Evolutionary conservation across 2,797 vertebrate genomes (phyloP), one percentile per base, ranked within the genome.

Genomic region (Avahi laniger): DNA sequence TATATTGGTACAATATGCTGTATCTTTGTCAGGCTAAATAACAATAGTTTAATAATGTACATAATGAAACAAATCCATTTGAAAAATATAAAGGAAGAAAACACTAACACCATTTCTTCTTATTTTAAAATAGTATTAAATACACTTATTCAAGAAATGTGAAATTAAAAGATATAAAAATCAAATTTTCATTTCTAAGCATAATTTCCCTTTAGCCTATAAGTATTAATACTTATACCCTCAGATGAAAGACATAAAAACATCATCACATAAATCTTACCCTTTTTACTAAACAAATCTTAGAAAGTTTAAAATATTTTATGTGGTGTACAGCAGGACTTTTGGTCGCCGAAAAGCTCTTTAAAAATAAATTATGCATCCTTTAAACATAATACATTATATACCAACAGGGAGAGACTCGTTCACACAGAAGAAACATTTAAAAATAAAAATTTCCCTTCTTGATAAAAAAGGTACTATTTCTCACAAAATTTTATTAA

Each of bases 31-130:
- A 67, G 81, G 26, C 9, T 85, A 85, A 96, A n/a, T 75, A 89
- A 52, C 30, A 65, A 91, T 24, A 93, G 67, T 76, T 65, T 82
- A 76, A 82, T 10, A 88, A 80, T 61, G 11, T 48, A 50, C 48
- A 65, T 94, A 90, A 65, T 41, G 8, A 96, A 93, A 50, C 28
- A 78, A 91, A 75, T 41, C 46, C 33, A 93, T 28, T 72, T 96
- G 11, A 50, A 81, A 93, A 85, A 46, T 87, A 8, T 57, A 61
- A 72, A 75, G 76, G 20, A 54, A 54, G 14, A 93, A 75, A 97
- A 81, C 72, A 54, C 38, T 48, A 70, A 75, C 2, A 63, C 26
- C 5, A 88, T 67, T 81, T 89, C 14, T n/a, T 22, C 38, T 85
- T 73, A 50, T 38, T 50, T 54, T 79, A 67, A 79, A 70, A 82